Conservation (phyloP, 2,888 invertebrate species). For the Lasius platythorax region DNA sequence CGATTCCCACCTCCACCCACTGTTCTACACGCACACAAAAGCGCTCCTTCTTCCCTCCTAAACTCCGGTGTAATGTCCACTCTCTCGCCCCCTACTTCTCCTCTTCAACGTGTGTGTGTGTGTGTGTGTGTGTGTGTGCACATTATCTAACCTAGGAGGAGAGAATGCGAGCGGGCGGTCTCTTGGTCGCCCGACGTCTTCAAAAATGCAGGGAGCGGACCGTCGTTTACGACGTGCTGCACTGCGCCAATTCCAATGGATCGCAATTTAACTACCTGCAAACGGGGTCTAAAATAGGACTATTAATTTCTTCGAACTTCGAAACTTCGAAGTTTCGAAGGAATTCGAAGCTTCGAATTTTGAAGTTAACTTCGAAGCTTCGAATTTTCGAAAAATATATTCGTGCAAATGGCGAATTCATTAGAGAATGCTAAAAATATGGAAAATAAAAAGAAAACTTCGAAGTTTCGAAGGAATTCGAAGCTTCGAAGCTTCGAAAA, state of each 20-base stretch:
- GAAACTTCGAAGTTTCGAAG: too few species aligned
- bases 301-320: too few species aligned
- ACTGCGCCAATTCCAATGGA: conserved; percentile 48
- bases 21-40: conserved; percentile 27
- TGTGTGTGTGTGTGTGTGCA: conserved; percentile 28
- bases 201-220: conserved; percentile 83
- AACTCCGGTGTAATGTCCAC: conserved; percentile 34
- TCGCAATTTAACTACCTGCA: conserved; percentile 51
- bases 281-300: background rate
- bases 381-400: too few species aligned
- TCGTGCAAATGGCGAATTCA: too few species aligned
- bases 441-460: too few species aligned
- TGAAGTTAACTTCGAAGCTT: too few species aligned
- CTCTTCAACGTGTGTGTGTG: conserved; percentile 26
- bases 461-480: too few species aligned
- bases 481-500: too few species aligned
- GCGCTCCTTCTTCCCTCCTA: conserved; percentile 30
- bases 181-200: conserved; percentile 73
- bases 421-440: too few species aligned
- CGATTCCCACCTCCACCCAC: conserved; percentile 67
- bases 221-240: conserved; percentile 74
- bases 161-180: conserved; percentile 80
- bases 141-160: conserved; percentile 52
- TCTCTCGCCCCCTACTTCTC: conserved; percentile 49
- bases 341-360: too few species aligned